Base-by-base conservation (phyloP, 2,113 vertebrate genomes). In the Pseudorasbora parva region DNA sequence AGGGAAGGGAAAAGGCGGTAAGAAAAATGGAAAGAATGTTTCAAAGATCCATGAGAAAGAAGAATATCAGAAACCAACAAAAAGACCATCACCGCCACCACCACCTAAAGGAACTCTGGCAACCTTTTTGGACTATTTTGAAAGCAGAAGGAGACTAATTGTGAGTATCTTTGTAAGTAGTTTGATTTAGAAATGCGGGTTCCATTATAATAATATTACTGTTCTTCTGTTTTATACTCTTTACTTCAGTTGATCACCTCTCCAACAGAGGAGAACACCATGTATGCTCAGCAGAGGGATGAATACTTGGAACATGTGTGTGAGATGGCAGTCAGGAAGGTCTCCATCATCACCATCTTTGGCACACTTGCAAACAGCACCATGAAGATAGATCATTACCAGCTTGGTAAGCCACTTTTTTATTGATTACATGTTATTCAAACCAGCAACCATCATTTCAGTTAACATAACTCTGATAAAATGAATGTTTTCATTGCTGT, bases 311-410 rank as follows among this genome's bases (percentile, higher is more conserved):
- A 99, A 88, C 95, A 95, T 21, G 98, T 99, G 93, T 99, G 98
- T 94, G 98, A 99, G 92, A 99, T 99, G 98, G 98, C 98, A 87
- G 95, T 98, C 1, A 95, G 98, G 89, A 98, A 95, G 85, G 93
- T 99, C 25, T 97, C 98, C 11, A 97, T 99, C 88, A 95, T 99
- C 89, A 97, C 96, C 59, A 95, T 99, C 90, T 97, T 98, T 12
- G 98, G 98, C 86, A 95, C 94, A 41, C 88, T 97, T 89, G 95
- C 93, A 92, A 98, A 98, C 94, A 97, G 96, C 93, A 97, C 95
- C 91, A 97, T 99, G 97, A 99, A 99, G 89, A 99, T 99, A 2
- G 98, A 99, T 91, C 98, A 99, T 93, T 99, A 98, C 91, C 98
- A 99, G 92, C 95, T 99, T 92, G 98, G 98, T 99, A 90, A 85